A percentile compares a stretch with the other conserved stretches of the same genome.
These are phyloP conservation scores for Anser brachyrhynchus DNA, from an alignment of 2,113 vertebrate species.

Conservation along the genomic window DNA sequence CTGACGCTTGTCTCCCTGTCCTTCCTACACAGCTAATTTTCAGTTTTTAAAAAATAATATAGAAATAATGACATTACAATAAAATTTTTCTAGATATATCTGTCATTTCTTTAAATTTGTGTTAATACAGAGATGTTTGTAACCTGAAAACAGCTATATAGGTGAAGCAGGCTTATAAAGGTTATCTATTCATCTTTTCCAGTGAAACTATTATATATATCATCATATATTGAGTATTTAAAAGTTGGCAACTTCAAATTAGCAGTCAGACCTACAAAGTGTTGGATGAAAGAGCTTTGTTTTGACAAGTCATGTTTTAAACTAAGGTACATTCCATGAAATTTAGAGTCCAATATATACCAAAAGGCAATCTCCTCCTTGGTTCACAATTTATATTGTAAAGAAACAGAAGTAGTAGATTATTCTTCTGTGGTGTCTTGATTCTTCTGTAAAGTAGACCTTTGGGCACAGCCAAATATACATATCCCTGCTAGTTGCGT, in stretches of 20 bases:
- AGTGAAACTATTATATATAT: not conserved
- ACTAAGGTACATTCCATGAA: not conserved
- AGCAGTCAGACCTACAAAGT: not conserved
- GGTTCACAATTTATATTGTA: not conserved
- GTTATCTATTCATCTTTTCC: not conserved
- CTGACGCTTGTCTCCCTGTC: not conserved
- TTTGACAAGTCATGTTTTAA: not conserved
- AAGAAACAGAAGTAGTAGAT: not conserved
- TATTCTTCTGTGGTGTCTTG: not conserved
- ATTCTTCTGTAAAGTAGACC: not conserved
- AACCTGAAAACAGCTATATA: not conserved
- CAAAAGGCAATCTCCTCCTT: not conserved
- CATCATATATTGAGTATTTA: not conserved
- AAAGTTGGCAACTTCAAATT: not conserved
- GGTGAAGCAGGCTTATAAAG: slow-evolving; percentile 30
- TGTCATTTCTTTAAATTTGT: not conserved
- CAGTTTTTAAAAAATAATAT: not conserved
- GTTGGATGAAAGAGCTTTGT: not conserved
- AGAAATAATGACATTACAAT: not conserved
- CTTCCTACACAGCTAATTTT: not conserved
- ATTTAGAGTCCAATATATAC: not conserved
- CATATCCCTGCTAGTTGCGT: not conserved
- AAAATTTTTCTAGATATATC: not conserved
- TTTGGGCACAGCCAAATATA: not conserved
- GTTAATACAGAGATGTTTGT: not conserved